A percentile compares a stretch with the other conserved stretches of the same genome.
Conservation (phyloP, 2,113 vertebrate genomes). For the Hystrix brachyura region DNA sequence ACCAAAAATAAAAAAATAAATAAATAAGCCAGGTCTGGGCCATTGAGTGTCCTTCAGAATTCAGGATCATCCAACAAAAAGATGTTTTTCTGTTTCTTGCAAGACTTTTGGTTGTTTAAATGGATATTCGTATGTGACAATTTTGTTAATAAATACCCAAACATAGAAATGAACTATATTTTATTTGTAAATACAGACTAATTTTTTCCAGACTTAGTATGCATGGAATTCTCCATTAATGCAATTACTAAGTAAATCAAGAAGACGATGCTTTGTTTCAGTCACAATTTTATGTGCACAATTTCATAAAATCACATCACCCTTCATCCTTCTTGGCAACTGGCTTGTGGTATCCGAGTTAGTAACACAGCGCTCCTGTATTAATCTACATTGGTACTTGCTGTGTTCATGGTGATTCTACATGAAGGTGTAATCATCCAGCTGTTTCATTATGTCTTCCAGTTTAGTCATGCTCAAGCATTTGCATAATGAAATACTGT, state of each 20-base stretch:
- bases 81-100: background rate
- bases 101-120: background rate
- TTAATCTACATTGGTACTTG: background rate
- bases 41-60: background rate
- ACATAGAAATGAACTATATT: background rate
- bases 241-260: background rate
- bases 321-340: slow-evolving; percentile 17
- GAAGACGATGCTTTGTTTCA: slow-evolving; percentile 29
- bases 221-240: slow-evolving; percentile 22
- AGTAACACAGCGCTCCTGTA: background rate
- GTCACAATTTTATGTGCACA: slow-evolving; percentile 13
- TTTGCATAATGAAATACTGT: slow-evolving; percentile 66
- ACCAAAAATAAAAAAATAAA: too few species aligned
- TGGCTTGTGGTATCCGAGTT: background rate
- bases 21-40: background rate
- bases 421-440: background rate
- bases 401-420: background rate
- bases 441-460: slow-evolving; percentile 23
- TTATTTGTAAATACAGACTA: slow-evolving; percentile 17
- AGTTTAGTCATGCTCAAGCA: slow-evolving; percentile 1
- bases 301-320: background rate
- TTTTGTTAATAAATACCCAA: background rate
- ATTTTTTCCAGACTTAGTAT: slow-evolving; percentile 2
- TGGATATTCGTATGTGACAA: background rate
- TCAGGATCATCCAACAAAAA: background rate